Evolutionary conservation across 2,888 invertebrate species (phyloP).

Genomic region (Drosophila cracens): DNA sequence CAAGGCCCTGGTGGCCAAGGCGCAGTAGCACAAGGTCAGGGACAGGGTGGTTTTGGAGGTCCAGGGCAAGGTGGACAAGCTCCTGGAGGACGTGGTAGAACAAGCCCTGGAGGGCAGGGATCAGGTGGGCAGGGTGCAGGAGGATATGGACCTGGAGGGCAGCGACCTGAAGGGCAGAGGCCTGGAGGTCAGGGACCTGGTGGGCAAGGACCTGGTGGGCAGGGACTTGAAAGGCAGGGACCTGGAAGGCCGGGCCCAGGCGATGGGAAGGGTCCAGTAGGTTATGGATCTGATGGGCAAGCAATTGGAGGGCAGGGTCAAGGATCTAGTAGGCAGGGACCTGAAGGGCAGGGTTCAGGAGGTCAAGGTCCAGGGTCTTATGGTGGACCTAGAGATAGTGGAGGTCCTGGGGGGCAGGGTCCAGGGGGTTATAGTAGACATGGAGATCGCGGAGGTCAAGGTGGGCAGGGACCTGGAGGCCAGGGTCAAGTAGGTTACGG

Average conservation of each 20-base stretch:
- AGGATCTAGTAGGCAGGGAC: slow-evolving; percentile 1
- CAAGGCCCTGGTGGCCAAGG: neutral
- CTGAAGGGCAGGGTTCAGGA: neutral
- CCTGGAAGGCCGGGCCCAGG: neutral
- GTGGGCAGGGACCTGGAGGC: neutral
- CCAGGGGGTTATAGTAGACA: neutral
- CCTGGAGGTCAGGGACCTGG: neutral
- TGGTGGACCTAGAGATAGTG: neutral
- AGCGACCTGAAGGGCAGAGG: neutral
- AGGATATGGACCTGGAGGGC: neutral
- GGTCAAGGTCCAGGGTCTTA: neutral
- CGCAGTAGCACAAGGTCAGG: neutral
- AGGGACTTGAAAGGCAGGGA: neutral
- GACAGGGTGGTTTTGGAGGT: neutral
- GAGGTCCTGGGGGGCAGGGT: slow-evolving; percentile 1
- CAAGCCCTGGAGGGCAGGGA: neutral
- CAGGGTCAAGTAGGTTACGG: neutral
- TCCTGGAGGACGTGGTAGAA: neutral
- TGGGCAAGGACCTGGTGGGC: neutral
- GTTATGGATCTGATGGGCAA: neutral
- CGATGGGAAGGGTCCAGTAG: neutral
- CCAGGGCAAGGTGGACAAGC: neutral
- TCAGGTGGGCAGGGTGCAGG: neutral
- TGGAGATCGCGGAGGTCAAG: neutral
- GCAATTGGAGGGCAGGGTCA: neutral